A percentile compares a stretch with the other conserved stretches of the same genome.
Evolutionary conservation across 2,888 invertebrate species (phyloP).

Genomic region (Petrolisthes manimaculis): DNA sequence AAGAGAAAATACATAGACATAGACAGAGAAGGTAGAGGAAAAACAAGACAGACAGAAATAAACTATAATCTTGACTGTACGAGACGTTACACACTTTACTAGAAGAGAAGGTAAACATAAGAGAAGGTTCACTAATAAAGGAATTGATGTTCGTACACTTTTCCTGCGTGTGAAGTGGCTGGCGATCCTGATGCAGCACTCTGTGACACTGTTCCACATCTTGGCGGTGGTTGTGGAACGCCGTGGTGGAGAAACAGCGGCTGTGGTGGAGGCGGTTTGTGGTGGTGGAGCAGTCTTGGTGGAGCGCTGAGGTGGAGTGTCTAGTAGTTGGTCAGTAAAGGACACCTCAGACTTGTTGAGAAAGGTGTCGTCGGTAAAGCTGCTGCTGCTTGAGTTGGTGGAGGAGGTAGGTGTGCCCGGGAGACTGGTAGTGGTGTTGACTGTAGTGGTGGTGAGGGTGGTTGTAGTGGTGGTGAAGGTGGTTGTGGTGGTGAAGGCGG

Average conservation of each 20-base stretch:
- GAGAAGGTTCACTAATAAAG: too few relatives aligned
- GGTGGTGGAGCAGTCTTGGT: neutral
- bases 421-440: conserved; percentile 6
- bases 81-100: too few relatives aligned
- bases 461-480: conserved; percentile 26
- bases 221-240: conserved; percentile 56
- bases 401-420: neutral
- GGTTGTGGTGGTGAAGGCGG: conserved; percentile 40
- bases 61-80: too few relatives aligned
- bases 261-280: conserved; percentile 16
- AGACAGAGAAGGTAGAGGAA: too few relatives aligned
- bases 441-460: conserved; percentile 21
- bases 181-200: conserved; percentile 59
- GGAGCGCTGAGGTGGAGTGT: conserved; percentile 1
- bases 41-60: too few relatives aligned
- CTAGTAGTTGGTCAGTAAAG: neutral
- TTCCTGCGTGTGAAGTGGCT: conserved; percentile 58
- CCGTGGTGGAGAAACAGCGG: conserved; percentile 44
- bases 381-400: conserved; percentile 8
- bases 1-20: too few relatives aligned
- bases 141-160: conserved; percentile 43
- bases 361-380: conserved; percentile 3
- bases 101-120: too few relatives aligned
- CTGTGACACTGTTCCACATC: conserved; percentile 62
- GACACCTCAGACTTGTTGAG: conserved; percentile 12